A percentile compares a stretch with the other conserved stretches of the same genome.
These are phyloP conservation scores for Timema podura DNA, from an alignment of 2,888 invertebrate genomes.

Conservation along the genomic window DNA sequence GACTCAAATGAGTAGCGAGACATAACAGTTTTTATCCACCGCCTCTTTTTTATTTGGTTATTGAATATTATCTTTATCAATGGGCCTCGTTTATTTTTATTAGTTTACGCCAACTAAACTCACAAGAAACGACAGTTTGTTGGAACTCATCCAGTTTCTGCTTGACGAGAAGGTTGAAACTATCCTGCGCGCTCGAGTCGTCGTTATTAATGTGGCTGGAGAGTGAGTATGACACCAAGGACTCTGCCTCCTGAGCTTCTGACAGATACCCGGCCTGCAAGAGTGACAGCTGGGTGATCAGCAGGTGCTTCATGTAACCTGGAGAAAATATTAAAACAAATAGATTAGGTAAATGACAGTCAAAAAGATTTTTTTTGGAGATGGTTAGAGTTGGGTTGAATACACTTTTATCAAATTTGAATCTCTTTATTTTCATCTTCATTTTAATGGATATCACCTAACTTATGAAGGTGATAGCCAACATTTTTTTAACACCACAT, in stretches of 20 bases:
- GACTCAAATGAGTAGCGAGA: too few species aligned
- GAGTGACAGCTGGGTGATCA: slow-evolving; percentile 65
- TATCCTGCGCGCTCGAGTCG: not conserved
- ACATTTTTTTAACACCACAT: too few species aligned
- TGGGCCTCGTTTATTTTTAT: too few species aligned
- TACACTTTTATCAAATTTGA: not conserved
- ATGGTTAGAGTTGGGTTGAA: too few species aligned
- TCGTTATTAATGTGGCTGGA: not conserved
- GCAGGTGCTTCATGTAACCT: slow-evolving; percentile 49
- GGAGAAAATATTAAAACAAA: slow-evolving; percentile 15
- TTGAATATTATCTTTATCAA: too few species aligned
- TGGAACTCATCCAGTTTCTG: slow-evolving; percentile 18
- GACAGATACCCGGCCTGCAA: slow-evolving; percentile 69
- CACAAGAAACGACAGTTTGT: too few species aligned
- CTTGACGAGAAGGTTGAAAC: not conserved
- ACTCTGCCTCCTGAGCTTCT: slow-evolving; percentile 65
- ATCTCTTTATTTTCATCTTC: not conserved
- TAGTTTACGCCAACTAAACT: too few species aligned
- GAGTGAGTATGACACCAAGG: not conserved
- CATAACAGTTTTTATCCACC: too few species aligned
- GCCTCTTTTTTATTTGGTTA: too few species aligned
- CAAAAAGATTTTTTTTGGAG: slow-evolving; percentile 37
- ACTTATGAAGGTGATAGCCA: too few species aligned
- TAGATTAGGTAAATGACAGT: slow-evolving; percentile 41
- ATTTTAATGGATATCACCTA: too few species aligned